Evolutionary conservation across 2,888 invertebrate species (phyloP).

Genomic region (Lasius fuliginosus): DNA sequence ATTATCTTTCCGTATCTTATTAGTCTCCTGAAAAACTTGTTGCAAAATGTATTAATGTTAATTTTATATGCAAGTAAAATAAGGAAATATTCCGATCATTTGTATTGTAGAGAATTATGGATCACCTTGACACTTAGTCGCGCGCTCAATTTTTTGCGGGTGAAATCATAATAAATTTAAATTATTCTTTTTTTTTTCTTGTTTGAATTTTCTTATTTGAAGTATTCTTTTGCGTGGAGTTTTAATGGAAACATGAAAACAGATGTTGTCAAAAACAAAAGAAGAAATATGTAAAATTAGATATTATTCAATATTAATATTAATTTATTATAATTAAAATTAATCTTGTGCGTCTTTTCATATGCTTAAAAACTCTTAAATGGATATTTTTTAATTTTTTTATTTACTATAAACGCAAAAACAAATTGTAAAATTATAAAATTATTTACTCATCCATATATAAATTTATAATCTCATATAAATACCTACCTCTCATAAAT

Average conservation of each 20-base stretch:
- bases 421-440: neutral
- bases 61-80: neutral
- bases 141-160: neutral
- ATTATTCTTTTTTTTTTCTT: neutral
- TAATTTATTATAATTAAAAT: neutral
- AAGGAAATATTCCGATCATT: neutral
- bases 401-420: neutral
- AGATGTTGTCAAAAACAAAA: neutral
- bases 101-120: neutral
- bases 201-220: no score
- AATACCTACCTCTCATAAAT: neutral
- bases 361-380: conserved; percentile 13
- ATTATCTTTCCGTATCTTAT: neutral
- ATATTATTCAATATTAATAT: neutral
- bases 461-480: neutral
- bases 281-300: neutral
- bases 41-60: neutral
- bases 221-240: neutral
- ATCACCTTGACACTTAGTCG: neutral
- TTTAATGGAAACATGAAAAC: conserved; percentile 5
- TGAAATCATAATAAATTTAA: conserved; percentile 1
- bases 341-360: neutral
- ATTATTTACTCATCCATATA: neutral
- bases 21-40: neutral
- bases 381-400: neutral